phyloP scores from a whole-genome alignment of 2,797 vertebrate species.

The Cynopterus sphinx region DNA sequence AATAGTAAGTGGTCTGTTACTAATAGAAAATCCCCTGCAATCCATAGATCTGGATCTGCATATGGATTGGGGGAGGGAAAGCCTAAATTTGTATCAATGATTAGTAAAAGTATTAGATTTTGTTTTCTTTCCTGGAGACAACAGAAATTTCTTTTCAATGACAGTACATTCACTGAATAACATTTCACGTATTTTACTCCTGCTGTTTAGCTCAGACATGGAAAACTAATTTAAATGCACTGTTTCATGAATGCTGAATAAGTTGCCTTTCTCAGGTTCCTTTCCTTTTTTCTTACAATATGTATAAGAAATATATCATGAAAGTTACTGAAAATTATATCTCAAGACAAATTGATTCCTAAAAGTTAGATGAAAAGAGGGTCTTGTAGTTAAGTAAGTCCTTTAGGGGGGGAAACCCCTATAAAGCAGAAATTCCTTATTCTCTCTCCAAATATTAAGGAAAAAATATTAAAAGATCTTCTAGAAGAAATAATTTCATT shows the following conservation, averaged over 20 bases:
- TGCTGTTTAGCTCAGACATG: neutral
- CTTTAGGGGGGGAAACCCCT: neutral
- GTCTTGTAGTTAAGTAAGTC: neutral
- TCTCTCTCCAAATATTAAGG: neutral
- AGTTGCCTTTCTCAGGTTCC: neutral
- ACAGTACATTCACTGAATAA: neutral
- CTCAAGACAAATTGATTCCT: conserved; percentile 1
- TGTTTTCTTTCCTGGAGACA: conserved; percentile 6
- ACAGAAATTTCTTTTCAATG: neutral
- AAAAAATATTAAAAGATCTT: conserved; percentile 6
- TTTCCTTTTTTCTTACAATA: neutral
- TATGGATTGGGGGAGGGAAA: neutral
- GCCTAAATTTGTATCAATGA: neutral
- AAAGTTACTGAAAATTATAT: conserved; percentile 25
- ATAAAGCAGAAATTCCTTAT: neutral
- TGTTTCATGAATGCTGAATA: neutral
- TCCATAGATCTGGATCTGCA: neutral
- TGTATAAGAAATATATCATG: neutral
- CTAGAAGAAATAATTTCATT: neutral
- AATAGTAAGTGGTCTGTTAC: neutral
- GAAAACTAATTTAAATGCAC: neutral
- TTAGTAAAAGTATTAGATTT: neutral
- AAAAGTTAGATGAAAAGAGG: neutral
- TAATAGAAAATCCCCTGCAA: neutral
- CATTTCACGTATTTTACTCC: neutral